phyloP scores from a whole-genome alignment of 1,140 invertebrate species.

The Bombus huntii region DNA sequence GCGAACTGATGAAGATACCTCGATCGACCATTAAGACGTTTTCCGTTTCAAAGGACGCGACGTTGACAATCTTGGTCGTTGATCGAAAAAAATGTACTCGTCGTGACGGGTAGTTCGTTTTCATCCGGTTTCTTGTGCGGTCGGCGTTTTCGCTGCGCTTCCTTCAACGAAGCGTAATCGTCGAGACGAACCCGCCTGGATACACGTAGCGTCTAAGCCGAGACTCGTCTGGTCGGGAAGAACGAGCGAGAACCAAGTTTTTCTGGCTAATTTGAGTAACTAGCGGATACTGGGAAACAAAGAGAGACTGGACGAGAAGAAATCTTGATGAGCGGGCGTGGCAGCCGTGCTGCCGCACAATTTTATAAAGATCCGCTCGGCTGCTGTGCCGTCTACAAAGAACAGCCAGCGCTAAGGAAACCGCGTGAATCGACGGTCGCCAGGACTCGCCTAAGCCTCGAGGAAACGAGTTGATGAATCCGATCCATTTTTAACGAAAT shows the following conservation, averaged over 20 bases:
- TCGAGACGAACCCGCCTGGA: neutral
- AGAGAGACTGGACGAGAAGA: conserved; percentile 61
- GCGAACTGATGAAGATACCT: neutral
- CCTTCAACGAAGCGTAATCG: conserved; percentile 38
- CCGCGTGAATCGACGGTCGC: conserved; percentile 30
- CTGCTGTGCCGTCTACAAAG: conserved; percentile 16
- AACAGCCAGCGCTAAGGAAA: conserved; percentile 22
- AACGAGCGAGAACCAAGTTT: conserved; percentile 60
- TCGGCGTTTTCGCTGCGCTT: neutral
- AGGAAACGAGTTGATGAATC: conserved; percentile 27
- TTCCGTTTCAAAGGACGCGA: neutral
- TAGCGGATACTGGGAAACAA: conserved; percentile 76
- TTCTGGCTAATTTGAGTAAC: conserved; percentile 78
- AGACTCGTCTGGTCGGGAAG: conserved; percentile 30
- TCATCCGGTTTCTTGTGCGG: neutral
- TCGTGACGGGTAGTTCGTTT: neutral
- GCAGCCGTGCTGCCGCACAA: conserved; percentile 48
- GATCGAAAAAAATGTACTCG: neutral
- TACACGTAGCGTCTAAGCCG: neutral
- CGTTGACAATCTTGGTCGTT: neutral
- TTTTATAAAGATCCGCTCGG: conserved; percentile 59
- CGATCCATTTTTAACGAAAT: conserved; percentile 48
- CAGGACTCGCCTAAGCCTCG: neutral
- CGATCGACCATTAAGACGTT: neutral
- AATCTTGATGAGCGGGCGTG: conserved; percentile 70